Base-by-base conservation (phyloP, 2,888 invertebrate species). In the Drosophila lutescens region DNA sequence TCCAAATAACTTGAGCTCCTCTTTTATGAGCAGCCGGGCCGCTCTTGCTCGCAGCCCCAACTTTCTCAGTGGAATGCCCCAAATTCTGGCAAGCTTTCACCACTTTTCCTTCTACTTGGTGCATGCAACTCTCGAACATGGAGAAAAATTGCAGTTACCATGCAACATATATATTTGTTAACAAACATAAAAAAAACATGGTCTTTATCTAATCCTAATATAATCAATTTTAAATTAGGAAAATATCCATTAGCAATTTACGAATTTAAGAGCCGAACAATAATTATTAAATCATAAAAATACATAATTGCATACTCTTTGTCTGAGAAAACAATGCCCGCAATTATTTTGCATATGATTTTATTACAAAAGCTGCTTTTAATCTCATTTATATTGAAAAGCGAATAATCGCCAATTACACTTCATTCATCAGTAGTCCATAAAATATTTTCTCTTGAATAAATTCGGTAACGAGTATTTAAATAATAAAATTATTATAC, bases 1-100 rank as follows among this genome's bases (percentile, higher is more conserved):
- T 50, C 57, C 46, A 67, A 74, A 76, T 61, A 69, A 50, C 70
- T 74, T 74, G 71, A 74, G 75, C 71, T 36, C 47, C 46, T 69
- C 62, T 62, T 57, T 53, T 41, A n/a, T 43, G 54, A 49, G 68
- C 20, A 15, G 43, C 43, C 44, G 30, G 30, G 49, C 43, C 50
- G 30, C 17, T 32, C 54, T 46, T 30, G 23, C 20, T 44, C 26
- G 15, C 32, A 32, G 59, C 60, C 49, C 23, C 30, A 68, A 60
- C 69, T 69, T 70, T 68, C 60, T 66, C 55, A 68, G 68, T 68
- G 69, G 69, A 53, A 60, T 69, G 69, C 54, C 60, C 69, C 40
- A 69, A 68, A 68, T 68, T 59, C 60, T 55, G 53, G 69, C 43
- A 51, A 38, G 59, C 68, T 67, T 50, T 51, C 51, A 47, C 69